Evolutionary conservation across 1,140 invertebrate genomes (phyloP), one percentile per base, ranked within the genome.

Genomic region (Drosophila paulistorum): DNA sequence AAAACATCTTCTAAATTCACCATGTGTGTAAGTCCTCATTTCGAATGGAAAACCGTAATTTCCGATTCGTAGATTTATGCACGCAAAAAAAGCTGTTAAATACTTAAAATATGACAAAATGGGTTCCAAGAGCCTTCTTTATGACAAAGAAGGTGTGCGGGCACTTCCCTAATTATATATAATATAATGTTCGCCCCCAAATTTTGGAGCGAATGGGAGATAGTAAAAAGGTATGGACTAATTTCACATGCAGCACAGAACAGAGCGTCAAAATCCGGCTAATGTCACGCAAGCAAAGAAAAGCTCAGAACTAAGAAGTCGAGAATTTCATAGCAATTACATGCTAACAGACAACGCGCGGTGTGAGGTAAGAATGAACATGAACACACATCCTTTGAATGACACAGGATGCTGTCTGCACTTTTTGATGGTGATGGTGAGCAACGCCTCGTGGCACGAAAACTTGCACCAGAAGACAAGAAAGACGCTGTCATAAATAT

Each of bases 401-500:
- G 84, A 87, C 84, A 87, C 84, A 80, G 84, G 80, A 87, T 90
- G 77, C 81, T 69, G 80, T 69, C 77, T 89, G 83, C 73, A 68
- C 41, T 60, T 35, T 60, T 58, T 14, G 26, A 51, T 74, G 69
- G 62, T 11, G 26, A 51, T 74, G 69, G 37, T 87, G 76, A 77
- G 68, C 83, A 77, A 83, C 83, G 75, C 84, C 76, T 66, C 60
- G 71, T 74, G 71, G 76, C 73, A 77, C 65, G 65, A 72, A 76
- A 78, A 71, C 79, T 84, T 81, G 61, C 67, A 51, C 65, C 68
- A 65, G 71, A 71, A 59, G 73, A 90, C 79, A 79, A 75, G 76
- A 76, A 90, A 82, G 82, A 82, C 71, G 79, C 89, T 81, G 89
- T 90, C 89, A 91, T 91, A 91, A 91, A 91, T 91, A 91, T 91